Evolutionary conservation across 2,797 vertebrate genomes (phyloP).

Genomic region (Morus bassanus): DNA sequence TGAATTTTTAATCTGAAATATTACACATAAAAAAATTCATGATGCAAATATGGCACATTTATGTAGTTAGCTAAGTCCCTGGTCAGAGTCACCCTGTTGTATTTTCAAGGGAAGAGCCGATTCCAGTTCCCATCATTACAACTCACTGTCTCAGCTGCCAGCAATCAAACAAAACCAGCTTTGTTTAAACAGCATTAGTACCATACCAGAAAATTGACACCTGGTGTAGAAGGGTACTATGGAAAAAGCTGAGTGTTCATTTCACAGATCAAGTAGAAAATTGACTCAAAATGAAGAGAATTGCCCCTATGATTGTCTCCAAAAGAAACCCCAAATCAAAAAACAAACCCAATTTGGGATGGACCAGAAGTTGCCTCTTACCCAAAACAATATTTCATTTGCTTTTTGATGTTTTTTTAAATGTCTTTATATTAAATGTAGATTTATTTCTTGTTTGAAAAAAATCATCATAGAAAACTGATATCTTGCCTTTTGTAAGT

Average conservation of each 20-base stretch:
- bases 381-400: neutral
- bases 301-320: neutral
- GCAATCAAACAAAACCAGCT: neutral
- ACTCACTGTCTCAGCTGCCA: neutral
- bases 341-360: neutral
- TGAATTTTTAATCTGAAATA: neutral
- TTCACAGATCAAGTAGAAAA: neutral
- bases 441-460: neutral
- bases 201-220: neutral
- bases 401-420: neutral
- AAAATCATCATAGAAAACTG: neutral
- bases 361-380: neutral
- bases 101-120: neutral
- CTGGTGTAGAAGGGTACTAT: neutral
- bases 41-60: neutral
- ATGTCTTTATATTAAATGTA: neutral
- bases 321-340: neutral
- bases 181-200: neutral
- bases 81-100: neutral
- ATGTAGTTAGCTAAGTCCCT: neutral
- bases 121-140: neutral
- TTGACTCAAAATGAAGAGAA: neutral
- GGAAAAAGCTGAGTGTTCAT: neutral
- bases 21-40: neutral
- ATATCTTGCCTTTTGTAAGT: neutral